These are phyloP conservation scores for Thysanoteuthis rhombus DNA, from an alignment of 2,888 invertebrate species.

Conservation along the genomic window DNA sequence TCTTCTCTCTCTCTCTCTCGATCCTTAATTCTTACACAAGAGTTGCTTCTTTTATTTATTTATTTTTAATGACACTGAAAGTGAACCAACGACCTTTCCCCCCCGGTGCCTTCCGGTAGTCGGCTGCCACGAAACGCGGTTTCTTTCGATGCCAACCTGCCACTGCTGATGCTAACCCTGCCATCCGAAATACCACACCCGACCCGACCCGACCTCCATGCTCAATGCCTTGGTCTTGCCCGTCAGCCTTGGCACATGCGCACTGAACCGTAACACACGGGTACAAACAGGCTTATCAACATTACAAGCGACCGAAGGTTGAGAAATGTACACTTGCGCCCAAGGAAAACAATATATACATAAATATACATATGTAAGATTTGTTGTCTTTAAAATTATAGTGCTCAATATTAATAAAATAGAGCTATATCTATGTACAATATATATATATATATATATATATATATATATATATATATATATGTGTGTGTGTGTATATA, in stretches of 20 bases:
- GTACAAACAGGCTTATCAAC: slow-evolving; percentile 12
- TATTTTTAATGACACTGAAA: background rate
- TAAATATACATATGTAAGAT: background rate
- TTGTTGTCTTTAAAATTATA: no score
- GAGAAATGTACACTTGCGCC: background rate
- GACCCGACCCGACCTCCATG: background rate
- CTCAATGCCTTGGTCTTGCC: background rate
- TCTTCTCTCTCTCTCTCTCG: background rate
- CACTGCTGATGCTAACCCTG: background rate
- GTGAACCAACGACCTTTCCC: background rate
- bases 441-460: background rate
- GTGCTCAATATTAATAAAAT: no score
- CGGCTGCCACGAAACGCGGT: background rate
- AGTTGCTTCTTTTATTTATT: background rate
- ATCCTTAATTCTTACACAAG: background rate
- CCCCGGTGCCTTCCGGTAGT: background rate
- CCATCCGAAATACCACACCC: background rate
- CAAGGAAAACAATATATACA: no score
- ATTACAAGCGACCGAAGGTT: background rate
- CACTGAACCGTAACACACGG: background rate
- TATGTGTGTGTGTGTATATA: background rate
- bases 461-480: background rate
- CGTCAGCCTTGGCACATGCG: background rate
- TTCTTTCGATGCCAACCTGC: background rate
- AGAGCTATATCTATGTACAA: no score